Base-by-base conservation (phyloP, 2,797 vertebrate genomes). In the Trematomus bernacchii region DNA sequence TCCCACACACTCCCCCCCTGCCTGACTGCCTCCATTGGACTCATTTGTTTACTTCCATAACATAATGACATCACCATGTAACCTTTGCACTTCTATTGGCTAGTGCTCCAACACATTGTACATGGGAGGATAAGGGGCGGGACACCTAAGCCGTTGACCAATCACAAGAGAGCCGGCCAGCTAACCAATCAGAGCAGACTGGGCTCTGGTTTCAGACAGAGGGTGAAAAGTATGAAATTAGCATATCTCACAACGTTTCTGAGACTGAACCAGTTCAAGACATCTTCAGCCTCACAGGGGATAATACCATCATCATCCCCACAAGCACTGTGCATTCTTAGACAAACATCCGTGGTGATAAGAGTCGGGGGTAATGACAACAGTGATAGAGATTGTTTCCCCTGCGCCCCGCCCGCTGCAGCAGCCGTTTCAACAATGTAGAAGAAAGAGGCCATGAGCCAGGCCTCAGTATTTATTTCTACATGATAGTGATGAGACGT, bases 311-410 rank as follows among this genome's bases (percentile, higher is more conserved):
- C 63, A 65, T 71, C 55, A 53, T 76, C 71, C 51, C 74, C 70
- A 54, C 12, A 21, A 58, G 53, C 66, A 44, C 71, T 21, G 59
- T 48, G 59, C 79, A 66, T 60, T 54, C 83, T 77, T 75, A 57
- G 65, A 82, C 85, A 92, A 92, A 94, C 92, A 93, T 91, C 88
- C 66, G 55, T 27, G 54, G 62, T 50, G 89, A 92, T 92, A 92
- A 89, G 81, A 66, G 23, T 37, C 3, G 12, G n/a, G 19, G 54
- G 57, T 92, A 92, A 94, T 92, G 80, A 86, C 82, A 66, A 62
- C 87, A 90, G 88, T 92, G 87, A 87, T 57, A 55, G 79, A 81
- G 84, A 91, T 92, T 50, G 80, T 83, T 91, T 90, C 77, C 85
- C 74, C 64, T 68, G 54, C 0, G 43, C 77, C 68, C 71, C 84